phyloP scores from a whole-genome alignment of 2,888 invertebrate species.

The Hypselothyrea guttata region DNA sequence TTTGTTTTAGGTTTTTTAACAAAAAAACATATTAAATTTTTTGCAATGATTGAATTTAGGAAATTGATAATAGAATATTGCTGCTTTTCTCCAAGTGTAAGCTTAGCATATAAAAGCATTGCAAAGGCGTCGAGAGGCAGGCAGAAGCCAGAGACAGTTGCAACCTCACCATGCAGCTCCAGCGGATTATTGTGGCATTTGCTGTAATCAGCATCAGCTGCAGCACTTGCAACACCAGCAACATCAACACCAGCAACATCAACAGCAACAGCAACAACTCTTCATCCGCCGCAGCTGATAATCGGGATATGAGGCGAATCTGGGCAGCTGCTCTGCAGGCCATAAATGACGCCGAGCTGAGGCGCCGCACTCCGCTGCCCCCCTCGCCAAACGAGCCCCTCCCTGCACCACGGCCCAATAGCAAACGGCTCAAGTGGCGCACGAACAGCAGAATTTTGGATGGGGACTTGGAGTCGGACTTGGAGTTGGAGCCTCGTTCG shows the following conservation, averaged over 20 bases:
- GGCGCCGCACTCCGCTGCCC: conserved; percentile 17
- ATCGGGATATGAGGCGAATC: conserved; percentile 19
- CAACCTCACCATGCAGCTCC: conserved; percentile 40
- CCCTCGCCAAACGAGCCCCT: neutral
- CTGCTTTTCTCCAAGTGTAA: too few species aligned
- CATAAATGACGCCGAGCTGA: conserved; percentile 48
- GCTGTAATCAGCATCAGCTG: conserved; percentile 11
- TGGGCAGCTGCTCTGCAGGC: conserved; percentile 38
- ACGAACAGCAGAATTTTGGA: conserved; percentile 31
- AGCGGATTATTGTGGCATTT: conserved; percentile 31
- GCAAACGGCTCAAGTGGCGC: conserved; percentile 53
- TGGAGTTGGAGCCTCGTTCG: conserved; percentile 6
- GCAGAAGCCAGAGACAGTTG: conserved; percentile 30
- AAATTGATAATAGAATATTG: too few species aligned
- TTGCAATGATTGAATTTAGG: too few species aligned
- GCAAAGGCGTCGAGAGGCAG: conserved; percentile 26
- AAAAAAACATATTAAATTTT: too few species aligned
- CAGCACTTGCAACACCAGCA: conserved; percentile 4
- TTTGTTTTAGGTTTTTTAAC: too few species aligned
- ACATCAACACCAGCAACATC: conserved; percentile 2
- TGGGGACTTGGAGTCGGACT: neutral
- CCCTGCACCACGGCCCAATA: conserved; percentile 37
- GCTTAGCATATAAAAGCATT: conserved; percentile 45
- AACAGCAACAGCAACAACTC: too few species aligned
- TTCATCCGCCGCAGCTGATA: conserved; percentile 4